phyloP scores from a whole-genome alignment of 2,797 vertebrate species.

The Podarcis siculus region DNA sequence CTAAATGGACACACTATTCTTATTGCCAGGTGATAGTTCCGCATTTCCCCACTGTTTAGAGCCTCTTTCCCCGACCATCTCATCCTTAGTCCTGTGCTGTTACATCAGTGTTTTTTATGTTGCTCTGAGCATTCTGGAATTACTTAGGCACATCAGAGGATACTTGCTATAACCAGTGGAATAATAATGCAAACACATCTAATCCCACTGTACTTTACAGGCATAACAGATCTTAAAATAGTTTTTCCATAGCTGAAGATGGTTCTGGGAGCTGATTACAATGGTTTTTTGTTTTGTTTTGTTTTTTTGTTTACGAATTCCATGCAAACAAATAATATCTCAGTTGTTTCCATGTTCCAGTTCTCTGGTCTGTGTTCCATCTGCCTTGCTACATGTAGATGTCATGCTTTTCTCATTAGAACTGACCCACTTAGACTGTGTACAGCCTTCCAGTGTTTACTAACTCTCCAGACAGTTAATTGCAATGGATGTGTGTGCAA shows the following conservation, averaged over 20 bases:
- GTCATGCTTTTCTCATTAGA: constrained; percentile 67
- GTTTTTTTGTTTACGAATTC: neutral
- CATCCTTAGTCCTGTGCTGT: neutral
- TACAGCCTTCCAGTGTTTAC: constrained; percentile 56
- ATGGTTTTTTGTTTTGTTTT: neutral
- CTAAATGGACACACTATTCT: constrained; percentile 23
- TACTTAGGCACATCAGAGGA: constrained; percentile 49
- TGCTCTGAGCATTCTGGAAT: constrained; percentile 26
- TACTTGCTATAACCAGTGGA: constrained; percentile 22
- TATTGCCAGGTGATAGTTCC: constrained; percentile 23
- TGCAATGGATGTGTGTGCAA: neutral
- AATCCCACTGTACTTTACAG: neutral
- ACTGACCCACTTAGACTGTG: constrained; percentile 73
- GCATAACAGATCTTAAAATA: neutral
- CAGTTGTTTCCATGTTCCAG: constrained; percentile 57
- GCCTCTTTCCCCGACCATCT: neutral
- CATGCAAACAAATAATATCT: constrained; percentile 38
- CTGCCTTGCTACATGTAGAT: constrained; percentile 63
- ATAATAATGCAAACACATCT: neutral
- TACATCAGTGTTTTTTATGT: neutral
- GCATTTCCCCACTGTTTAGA: neutral
- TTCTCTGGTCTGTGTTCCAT: constrained; percentile 58
- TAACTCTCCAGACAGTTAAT: constrained; percentile 18
- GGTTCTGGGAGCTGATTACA: constrained; percentile 13
- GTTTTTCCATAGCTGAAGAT: neutral